Base-by-base conservation (phyloP, 1,140 invertebrate genomes). In the Pollicipes pollicipes region DNA sequence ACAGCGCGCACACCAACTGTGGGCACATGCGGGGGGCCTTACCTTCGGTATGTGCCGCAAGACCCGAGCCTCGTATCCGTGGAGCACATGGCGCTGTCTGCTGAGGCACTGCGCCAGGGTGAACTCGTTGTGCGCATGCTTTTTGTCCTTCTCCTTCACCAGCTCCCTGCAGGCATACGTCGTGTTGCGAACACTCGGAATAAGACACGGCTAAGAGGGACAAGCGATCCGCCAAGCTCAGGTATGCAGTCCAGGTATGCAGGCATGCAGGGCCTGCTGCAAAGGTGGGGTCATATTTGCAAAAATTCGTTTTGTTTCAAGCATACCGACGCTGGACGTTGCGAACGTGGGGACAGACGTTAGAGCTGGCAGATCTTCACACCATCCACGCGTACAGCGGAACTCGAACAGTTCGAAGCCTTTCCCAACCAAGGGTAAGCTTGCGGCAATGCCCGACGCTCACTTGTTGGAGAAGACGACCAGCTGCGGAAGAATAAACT, bases 1-100 rank as follows among this genome's bases (percentile, higher is more conserved):
- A 90, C 69, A 89, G 81, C 58, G 83, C 81, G 77, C 88, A 88
- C 27, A 90, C 78, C 68, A 90, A 84, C 88, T 90, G 78, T 32
- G 80, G 82, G 73, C 70, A 68, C 13, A 26, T 3, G 73, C n/a
- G n/a, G n/a, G n/a, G n/a, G 74, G 72, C 30, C 73, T 63, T 80
- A 91, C 88, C 84, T 92, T 92, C 70, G 90, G 90, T 72, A 93
- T 83, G 77, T 87, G 83, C 78, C 86, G 87, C 66, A 92, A 86
- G 28, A 84, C 85, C 73, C 90, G 82, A 70, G 88, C 88, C 76
- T 93, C 90, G 72, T 86, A 84, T 6, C 91, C 91, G 77, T 94
- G 90, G 0, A 93, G 79, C 30, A 88, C 81, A 2, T 86, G 84
- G 74, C 84, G 82, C 77, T 93, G 91, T 75, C 88, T 82, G 70